Evolutionary conservation across 2,888 invertebrate species (phyloP), one percentile per base, ranked within the genome.

Genomic region (Busseola fusca): DNA sequence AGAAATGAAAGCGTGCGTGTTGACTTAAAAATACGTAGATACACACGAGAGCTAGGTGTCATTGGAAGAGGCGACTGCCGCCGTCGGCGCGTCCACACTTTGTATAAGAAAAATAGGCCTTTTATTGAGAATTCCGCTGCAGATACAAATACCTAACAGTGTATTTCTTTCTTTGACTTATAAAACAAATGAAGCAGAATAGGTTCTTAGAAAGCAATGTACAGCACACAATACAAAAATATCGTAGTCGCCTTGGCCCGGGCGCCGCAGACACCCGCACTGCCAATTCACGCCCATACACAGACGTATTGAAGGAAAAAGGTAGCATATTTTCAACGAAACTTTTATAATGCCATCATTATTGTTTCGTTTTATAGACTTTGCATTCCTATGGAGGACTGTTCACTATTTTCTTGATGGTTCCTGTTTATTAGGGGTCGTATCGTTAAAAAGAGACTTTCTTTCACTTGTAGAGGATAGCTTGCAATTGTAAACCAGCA

Each of bases 251-350:
- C 59, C 59, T 14, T 12, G 58, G 14, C 9, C 37, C 9, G 52
- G 45, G 48, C 50, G 58, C 82, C 66, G 42, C 77, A 69, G 64
- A 72, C 74, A 59, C 66, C 72, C 74, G 68, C 79, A 81, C 87
- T 87, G 87, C 88, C 89, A 90, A 89, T 90, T 89, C 85, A 84
- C 85, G 82, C 87, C 87, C 86, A 87, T 88, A 84, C 78, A 75
- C 80, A 76, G 79, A 86, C 84, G 82, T 89, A 88, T 88, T 86
- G 87, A 83, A 86, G 79, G 84, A 76, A 81, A 78, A 82, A 64
- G 68, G 48, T 76, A 65, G 34, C 64, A 72, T 76, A 84, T 83
- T 87, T 86, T 85, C 68, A 37, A 16, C 16, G 1, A 48, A 63
- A 68, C 64, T 72, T 70, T 62, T 77, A 56, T 56, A 66, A 66